phyloP scores from a whole-genome alignment of 2,113 vertebrate genomes.

The Mohoua ochrocephala region DNA sequence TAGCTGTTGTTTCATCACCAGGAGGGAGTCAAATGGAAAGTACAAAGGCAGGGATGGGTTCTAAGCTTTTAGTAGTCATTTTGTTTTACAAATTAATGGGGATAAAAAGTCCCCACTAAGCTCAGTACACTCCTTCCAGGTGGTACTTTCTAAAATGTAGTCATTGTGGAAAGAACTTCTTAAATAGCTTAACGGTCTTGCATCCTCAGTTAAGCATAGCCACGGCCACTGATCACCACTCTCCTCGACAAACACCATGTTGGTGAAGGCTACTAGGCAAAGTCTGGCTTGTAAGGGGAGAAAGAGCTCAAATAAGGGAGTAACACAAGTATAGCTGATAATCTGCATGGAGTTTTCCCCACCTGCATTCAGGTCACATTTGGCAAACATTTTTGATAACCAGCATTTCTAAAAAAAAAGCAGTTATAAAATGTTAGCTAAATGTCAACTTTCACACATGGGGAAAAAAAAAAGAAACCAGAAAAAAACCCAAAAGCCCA shows the following conservation, averaged over 20 bases:
- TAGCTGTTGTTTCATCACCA: conserved; percentile 50
- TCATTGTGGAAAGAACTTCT: conserved; percentile 6
- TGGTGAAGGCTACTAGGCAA: background rate
- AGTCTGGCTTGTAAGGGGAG: background rate
- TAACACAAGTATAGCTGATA: background rate
- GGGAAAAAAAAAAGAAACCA: background rate
- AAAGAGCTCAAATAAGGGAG: background rate
- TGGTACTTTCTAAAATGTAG: conserved; percentile 58
- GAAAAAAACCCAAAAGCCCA: background rate
- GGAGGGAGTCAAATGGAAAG: conserved; percentile 40
- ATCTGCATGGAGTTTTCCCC: background rate
- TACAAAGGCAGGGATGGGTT: background rate
- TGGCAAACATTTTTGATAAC: background rate
- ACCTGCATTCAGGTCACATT: background rate
- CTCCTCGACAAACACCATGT: background rate
- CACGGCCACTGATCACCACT: background rate
- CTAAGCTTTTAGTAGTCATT: background rate
- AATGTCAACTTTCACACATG: background rate
- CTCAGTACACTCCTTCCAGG: conserved; percentile 9
- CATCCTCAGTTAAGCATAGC: background rate
- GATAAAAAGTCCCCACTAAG: conserved; percentile 11
- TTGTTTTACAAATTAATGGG: conserved; percentile 18
- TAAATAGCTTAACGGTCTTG: conserved; percentile 3
- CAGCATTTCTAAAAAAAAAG: background rate
- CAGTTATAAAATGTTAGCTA: background rate